Percentiles rank a stretch among this genome's conserved stretches.
These are phyloP conservation scores for Carettochelys insculpta DNA, from an alignment of 2,113 vertebrate genomes.

Conservation along the genomic window DNA sequence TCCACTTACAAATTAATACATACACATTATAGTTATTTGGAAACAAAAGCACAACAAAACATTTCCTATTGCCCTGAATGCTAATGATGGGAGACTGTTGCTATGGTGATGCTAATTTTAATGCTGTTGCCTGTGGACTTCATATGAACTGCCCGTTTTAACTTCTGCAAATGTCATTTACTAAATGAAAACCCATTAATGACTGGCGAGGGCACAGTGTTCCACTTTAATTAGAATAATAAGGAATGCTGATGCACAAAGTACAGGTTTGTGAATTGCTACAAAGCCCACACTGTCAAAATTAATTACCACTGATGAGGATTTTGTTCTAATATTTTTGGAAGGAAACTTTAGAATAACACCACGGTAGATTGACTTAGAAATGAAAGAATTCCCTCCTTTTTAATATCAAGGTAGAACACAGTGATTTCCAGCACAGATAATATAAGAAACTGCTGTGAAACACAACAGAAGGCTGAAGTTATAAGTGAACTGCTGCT, in stretches of 20 bases:
- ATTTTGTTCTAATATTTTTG: constrained; percentile 62
- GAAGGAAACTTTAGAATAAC: constrained; percentile 67
- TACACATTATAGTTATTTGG: constrained; percentile 62
- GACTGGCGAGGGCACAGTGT: constrained; percentile 83
- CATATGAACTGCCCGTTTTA: constrained; percentile 83
- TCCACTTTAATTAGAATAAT: constrained; percentile 87
- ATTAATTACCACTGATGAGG: constrained; percentile 79
- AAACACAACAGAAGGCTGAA: constrained; percentile 35
- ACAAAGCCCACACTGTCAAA: constrained; percentile 78
- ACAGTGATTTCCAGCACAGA: constrained; percentile 46
- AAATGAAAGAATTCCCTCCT: constrained; percentile 50
- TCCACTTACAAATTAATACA: constrained; percentile 60
- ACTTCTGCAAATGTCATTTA: constrained; percentile 87
- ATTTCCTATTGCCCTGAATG: constrained; percentile 80
- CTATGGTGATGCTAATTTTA: constrained; percentile 86
- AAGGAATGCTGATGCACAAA: constrained; percentile 83
- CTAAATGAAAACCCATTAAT: constrained; percentile 86
- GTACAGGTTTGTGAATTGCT: constrained; percentile 83
- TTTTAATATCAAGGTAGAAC: constrained; percentile 60
- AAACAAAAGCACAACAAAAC: constrained; percentile 82
- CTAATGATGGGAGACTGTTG: constrained; percentile 85
- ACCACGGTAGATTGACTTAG: constrained; percentile 63
- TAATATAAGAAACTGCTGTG: constrained; percentile 4
- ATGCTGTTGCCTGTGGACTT: constrained; percentile 84
- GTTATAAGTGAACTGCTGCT: constrained; percentile 26